Evolutionary conservation across 2,113 vertebrate genomes (phyloP), one percentile per base, ranked within the genome.

Genomic region (Ameiurus melas): DNA sequence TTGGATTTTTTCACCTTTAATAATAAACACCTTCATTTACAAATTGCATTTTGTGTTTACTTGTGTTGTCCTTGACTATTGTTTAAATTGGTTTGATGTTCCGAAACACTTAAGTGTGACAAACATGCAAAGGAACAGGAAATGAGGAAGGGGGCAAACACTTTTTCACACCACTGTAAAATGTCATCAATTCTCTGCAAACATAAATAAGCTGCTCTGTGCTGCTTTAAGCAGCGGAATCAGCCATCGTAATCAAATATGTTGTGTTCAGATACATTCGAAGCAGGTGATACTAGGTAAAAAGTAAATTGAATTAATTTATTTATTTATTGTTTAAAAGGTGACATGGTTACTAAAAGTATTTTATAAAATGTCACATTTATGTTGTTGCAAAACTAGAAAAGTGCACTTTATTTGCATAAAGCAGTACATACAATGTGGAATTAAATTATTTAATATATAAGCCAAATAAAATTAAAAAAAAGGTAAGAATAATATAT

Each of bases 131-230:
- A n/a, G n/a, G n/a, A n/a, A n/a, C n/a, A n/a, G n/a, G n/a, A n/a
- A n/a, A n/a, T n/a, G n/a, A n/a, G n/a, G n/a, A n/a, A n/a, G n/a
- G n/a, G n/a, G n/a, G n/a, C n/a, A n/a, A n/a, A n/a, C n/a, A n/a
- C n/a, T n/a, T n/a, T n/a, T n/a, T n/a, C n/a, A n/a, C n/a, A n/a
- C n/a, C n/a, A n/a, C n/a, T n/a, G n/a, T n/a, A 36, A 90, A 91
- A 84, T 80, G 91, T 88, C 90, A 94, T 94, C 94, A 93, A 93
- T 95, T 93, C 86, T 91, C 91, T 90, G 89, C 88, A 90, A 91
- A 92, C 90, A 91, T 87, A 94, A 94, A 91, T 89, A 92, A 94
- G 92, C 90, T 87, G 86, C 92, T 91, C 91, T 91, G 89, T 89
- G 75, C 87, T 91, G 89, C 89, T 91, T 91, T 91, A 92, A 87